Conservation (phyloP, 1,140 invertebrate species). For the Palaemon carinicauda region DNA sequence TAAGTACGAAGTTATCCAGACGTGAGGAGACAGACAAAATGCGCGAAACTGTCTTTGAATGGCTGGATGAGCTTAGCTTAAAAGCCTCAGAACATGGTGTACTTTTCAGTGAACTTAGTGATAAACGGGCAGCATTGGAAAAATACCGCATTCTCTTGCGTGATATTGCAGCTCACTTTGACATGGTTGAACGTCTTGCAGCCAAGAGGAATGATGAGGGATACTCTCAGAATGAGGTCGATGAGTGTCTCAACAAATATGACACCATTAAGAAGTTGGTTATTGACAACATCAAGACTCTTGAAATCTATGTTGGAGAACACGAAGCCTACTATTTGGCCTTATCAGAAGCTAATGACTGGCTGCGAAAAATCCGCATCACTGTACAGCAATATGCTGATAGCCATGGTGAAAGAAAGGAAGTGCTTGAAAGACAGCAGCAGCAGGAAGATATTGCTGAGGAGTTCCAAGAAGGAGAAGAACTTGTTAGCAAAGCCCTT, state of each 20-base stretch:
- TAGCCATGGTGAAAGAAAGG: conserved; percentile 81
- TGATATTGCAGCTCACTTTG: conserved; percentile 79
- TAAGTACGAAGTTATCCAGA: conserved; percentile 51
- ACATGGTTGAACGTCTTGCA: conserved; percentile 72
- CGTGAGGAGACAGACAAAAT: conserved; percentile 71
- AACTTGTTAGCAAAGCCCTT: conserved; percentile 77
- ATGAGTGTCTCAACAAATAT: conserved; percentile 76
- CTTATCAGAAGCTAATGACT: conserved; percentile 84
- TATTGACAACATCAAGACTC: conserved; percentile 66
- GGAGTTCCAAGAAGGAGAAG: conserved; percentile 76
- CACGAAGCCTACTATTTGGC: conserved; percentile 87
- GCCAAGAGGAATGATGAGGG: conserved; percentile 61
- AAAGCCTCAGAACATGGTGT: conserved; percentile 74
- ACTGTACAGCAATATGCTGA: conserved; percentile 85
- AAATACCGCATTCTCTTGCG: conserved; percentile 76
- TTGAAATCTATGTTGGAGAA: conserved; percentile 83
- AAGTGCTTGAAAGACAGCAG: conserved; percentile 77
- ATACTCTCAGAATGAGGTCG: conserved; percentile 69
- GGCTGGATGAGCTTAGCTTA: conserved; percentile 85
- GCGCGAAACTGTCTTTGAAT: conserved; percentile 74
- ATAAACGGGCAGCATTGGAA: conserved; percentile 86
- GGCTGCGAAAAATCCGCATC: conserved; percentile 83
- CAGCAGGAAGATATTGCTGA: conserved; percentile 76
- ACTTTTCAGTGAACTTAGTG: conserved; percentile 83
- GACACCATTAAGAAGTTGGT: conserved; percentile 71